These are phyloP conservation scores for Spicauda simplicius DNA, from an alignment of 2,888 invertebrate genomes.

Conservation along the genomic window DNA sequence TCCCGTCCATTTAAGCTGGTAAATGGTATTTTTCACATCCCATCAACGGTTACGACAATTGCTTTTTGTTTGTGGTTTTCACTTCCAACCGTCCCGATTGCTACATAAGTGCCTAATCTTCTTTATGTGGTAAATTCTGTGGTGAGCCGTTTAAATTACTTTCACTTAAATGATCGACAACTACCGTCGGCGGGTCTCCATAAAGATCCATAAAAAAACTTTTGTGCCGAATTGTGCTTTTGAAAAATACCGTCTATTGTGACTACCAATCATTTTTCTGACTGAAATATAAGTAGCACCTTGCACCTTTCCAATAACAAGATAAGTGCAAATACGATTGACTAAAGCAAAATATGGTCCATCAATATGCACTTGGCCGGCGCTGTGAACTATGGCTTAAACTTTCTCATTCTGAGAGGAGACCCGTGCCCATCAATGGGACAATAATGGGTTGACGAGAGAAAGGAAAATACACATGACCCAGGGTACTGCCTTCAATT, in stretches of 20 bases:
- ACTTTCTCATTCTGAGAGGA: too few relatives aligned
- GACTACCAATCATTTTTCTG: neutral
- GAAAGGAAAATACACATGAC: too few relatives aligned
- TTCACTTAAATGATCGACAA: conserved; percentile 62
- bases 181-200: conserved; percentile 43
- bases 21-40: conserved; percentile 34
- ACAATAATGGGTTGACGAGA: too few relatives aligned
- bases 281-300: neutral
- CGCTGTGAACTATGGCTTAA: too few relatives aligned
- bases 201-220: conserved; percentile 25
- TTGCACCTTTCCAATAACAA: too few relatives aligned
- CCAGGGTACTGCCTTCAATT: too few relatives aligned
- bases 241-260: neutral
- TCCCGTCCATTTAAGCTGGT: conserved; percentile 19
- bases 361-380: too few relatives aligned
- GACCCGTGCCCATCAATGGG: too few relatives aligned
- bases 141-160: conserved; percentile 64
- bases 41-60: conserved; percentile 36
- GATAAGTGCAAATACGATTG: too few relatives aligned
- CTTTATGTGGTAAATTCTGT: conserved; percentile 45
- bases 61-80: conserved; percentile 36
- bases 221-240: conserved; percentile 14
- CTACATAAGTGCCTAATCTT: conserved; percentile 36
- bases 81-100: conserved; percentile 36
- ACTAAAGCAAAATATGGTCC: too few relatives aligned